A percentile compares a stretch with the other conserved stretches of the same genome.
These are phyloP conservation scores for Sceliomorpha sp. DNA, from an alignment of 2,888 invertebrate genomes.

Conservation along the genomic window DNA sequence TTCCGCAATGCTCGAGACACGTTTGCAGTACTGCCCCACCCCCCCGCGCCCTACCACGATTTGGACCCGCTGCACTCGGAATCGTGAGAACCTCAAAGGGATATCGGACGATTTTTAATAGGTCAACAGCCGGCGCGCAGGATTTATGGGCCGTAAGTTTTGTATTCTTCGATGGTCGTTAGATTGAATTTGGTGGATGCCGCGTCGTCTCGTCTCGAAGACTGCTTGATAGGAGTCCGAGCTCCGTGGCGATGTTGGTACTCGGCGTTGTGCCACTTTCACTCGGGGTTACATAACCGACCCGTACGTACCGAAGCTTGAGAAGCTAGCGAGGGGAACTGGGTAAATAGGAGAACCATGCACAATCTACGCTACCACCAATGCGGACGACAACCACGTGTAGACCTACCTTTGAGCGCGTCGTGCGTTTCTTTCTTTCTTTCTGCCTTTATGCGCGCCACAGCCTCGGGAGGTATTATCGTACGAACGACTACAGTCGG, in stretches of 20 bases:
- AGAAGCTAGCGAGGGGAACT: constrained; percentile 72
- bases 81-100: too few species aligned
- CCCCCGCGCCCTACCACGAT: too few species aligned
- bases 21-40: too few species aligned
- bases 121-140: too few species aligned
- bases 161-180: constrained; percentile 18
- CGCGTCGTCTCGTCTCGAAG: constrained; percentile 34
- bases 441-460: constrained; percentile 25
- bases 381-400: constrained; percentile 49
- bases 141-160: too few species aligned
- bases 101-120: too few species aligned
- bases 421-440: constrained; percentile 31
- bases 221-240: constrained; percentile 37
- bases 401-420: constrained; percentile 37
- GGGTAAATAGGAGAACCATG: constrained; percentile 79
- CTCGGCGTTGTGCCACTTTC: constrained; percentile 79
- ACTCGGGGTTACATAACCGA: constrained; percentile 79
- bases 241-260: constrained; percentile 63
- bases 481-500: background rate
- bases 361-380: constrained; percentile 72
- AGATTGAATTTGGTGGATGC: constrained; percentile 53
- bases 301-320: constrained; percentile 69
- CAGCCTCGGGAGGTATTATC: constrained; percentile 8
- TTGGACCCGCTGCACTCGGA: too few species aligned
- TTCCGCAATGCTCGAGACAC: too few species aligned